These are phyloP conservation scores for Eulemur rubriventer DNA, from an alignment of 2,797 vertebrate species.

Conservation along the genomic window DNA sequence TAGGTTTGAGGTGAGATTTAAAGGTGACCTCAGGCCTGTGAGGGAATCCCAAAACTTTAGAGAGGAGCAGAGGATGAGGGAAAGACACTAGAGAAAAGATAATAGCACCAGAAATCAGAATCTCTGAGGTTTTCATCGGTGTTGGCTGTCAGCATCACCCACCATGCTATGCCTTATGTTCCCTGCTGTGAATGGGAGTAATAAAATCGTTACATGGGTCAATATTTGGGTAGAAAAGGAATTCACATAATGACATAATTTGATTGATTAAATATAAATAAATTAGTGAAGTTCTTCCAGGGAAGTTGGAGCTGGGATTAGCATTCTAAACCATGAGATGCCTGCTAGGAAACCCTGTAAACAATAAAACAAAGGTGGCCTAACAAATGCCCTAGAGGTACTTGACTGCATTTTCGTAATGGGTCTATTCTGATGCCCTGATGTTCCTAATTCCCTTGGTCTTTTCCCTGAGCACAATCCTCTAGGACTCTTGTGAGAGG, in stretches of 20 bases:
- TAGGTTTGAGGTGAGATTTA: constrained; percentile 18
- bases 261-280: constrained; percentile 14
- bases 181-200: neutral
- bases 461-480: constrained; percentile 3
- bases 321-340: neutral
- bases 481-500: constrained; percentile 34
- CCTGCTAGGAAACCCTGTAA: constrained; percentile 51
- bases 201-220: neutral
- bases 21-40: neutral
- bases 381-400: neutral
- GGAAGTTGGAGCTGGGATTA: neutral
- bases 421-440: neutral
- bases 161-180: neutral
- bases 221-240: constrained; percentile 6
- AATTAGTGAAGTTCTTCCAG: constrained; percentile 42
- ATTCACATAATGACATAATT: constrained; percentile 63
- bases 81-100: neutral
- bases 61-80: neutral
- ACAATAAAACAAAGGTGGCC: neutral
- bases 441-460: neutral
- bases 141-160: neutral
- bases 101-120: neutral
- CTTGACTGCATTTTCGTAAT: neutral
- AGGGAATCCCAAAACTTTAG: neutral
- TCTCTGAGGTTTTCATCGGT: neutral